phyloP scores from a whole-genome alignment of 1,140 invertebrate genomes.

The Solenopsis fugax region DNA sequence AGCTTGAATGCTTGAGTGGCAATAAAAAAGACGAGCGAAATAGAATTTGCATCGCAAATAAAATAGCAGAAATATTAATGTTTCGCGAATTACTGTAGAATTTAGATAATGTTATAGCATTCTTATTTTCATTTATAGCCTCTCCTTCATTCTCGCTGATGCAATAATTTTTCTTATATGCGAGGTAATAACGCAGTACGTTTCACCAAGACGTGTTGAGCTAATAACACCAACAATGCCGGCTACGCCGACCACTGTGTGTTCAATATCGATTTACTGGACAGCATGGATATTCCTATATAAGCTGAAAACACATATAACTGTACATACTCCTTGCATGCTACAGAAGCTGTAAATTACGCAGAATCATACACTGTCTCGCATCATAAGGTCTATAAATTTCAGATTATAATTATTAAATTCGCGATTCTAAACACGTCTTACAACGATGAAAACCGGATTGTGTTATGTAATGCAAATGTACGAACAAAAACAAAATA shows the following conservation, averaged over 20 bases:
- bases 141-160: neutral
- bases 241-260: constrained; percentile 64
- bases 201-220: neutral
- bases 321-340: constrained; percentile 62
- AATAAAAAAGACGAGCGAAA: neutral
- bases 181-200: neutral
- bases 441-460: neutral
- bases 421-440: neutral
- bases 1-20: neutral
- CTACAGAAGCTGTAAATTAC: constrained; percentile 78
- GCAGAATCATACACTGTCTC: neutral
- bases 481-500: neutral
- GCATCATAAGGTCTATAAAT: neutral
- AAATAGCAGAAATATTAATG: neutral
- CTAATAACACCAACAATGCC: constrained; percentile 58
- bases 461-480: neutral
- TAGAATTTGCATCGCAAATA: constrained; percentile 6
- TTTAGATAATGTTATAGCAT: neutral
- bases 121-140: neutral
- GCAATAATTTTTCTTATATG: neutral
- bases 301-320: constrained; percentile 34
- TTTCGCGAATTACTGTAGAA: neutral
- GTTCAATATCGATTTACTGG: constrained; percentile 78
- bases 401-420: constrained; percentile 7
- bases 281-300: constrained; percentile 76